A percentile compares a stretch with the other conserved stretches of the same genome.
Conservation (phyloP, 2,113 vertebrate species). For the Neodon shergylaensis region DNA sequence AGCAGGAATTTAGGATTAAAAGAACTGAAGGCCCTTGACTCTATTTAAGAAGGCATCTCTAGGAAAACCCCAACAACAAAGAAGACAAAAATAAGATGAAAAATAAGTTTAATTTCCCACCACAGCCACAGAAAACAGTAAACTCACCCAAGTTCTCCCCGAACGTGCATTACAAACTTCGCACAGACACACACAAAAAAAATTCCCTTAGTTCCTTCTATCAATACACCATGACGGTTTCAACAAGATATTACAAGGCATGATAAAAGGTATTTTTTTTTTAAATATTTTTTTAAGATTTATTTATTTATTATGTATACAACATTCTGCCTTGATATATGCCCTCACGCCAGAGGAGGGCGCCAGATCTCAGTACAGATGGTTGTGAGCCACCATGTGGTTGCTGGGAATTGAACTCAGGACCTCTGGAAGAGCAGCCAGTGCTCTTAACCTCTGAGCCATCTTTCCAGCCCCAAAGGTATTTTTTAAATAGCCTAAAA, state of each 20-base stretch:
- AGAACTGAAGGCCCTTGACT: not conserved
- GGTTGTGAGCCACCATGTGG: too few relatives aligned
- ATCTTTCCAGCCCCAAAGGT: too few relatives aligned
- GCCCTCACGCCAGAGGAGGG: too few relatives aligned
- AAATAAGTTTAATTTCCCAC: not conserved
- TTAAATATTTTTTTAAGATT: too few relatives aligned
- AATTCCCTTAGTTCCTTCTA: conserved; percentile 9
- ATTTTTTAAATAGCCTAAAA: not conserved
- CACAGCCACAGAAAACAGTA: not conserved
- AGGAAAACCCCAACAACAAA: conserved; percentile 7
- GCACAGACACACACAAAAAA: not conserved
- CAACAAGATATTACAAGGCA: not conserved
- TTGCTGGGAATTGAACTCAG: too few relatives aligned
- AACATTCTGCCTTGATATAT: too few relatives aligned
- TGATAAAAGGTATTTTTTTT: not conserved
- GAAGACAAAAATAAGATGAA: conserved; percentile 5
- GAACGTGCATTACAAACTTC: not conserved
- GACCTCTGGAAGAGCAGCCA: too few relatives aligned
- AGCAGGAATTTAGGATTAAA: not conserved
- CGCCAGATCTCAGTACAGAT: too few relatives aligned
- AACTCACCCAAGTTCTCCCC: not conserved
- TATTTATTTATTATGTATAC: too few relatives aligned
- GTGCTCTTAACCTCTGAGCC: too few relatives aligned
- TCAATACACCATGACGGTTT: not conserved
- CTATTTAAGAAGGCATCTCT: conserved; percentile 3